Evolutionary conservation across 2,113 vertebrate genomes (phyloP).

Genomic region (Cochlearius cochlearius): DNA sequence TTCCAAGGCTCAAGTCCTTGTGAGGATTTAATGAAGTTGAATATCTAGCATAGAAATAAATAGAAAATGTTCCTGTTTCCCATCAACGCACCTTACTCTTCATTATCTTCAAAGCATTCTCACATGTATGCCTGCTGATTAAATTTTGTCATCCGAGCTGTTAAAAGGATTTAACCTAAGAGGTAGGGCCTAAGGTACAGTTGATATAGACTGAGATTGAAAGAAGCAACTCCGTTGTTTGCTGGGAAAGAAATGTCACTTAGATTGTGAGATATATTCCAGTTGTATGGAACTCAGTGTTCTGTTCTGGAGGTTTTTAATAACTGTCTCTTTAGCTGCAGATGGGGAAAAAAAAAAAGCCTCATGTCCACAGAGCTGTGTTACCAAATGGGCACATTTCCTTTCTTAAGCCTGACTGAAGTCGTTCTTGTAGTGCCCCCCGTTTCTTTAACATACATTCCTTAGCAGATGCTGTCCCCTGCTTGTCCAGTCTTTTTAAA

Average conservation of each 20-base stretch:
- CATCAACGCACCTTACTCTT: neutral
- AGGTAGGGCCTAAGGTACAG: neutral
- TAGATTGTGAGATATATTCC: neutral
- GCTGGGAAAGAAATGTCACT: neutral
- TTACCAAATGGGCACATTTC: neutral
- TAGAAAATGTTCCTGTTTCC: neutral
- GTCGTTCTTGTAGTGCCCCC: neutral
- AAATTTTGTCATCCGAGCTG: neutral
- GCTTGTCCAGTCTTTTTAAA: neutral
- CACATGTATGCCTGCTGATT: neutral
- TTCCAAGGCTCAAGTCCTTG: neutral
- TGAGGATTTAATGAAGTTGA: neutral
- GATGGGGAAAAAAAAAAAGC: neutral
- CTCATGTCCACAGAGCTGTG: neutral
- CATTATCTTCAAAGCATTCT: neutral
- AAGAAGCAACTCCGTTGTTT: neutral
- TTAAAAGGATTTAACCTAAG: neutral
- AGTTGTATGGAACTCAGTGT: neutral
- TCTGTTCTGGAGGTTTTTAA: neutral
- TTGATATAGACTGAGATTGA: neutral
- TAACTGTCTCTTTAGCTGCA: neutral
- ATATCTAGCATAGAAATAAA: neutral
- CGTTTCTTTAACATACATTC: neutral
- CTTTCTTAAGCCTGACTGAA: neutral
- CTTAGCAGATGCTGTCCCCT: neutral